Evolutionary conservation across 1,140 invertebrate genomes (phyloP).

Genomic region (Micrasema minimum): DNA sequence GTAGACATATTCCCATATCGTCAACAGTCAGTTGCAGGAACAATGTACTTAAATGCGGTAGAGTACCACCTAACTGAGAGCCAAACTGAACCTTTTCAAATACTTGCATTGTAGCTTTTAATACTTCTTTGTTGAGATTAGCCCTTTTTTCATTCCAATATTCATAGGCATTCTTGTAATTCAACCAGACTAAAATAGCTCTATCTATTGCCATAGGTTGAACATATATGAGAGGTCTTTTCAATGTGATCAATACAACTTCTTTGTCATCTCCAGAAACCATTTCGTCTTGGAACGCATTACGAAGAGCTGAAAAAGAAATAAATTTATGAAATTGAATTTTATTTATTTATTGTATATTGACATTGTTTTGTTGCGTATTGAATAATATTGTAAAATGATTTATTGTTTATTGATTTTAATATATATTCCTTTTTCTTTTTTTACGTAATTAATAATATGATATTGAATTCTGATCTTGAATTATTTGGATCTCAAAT

Average conservation of each 20-base stretch:
- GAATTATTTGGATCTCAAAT: too few relatives aligned
- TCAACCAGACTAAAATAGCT: constrained; percentile 96
- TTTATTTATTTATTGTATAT: too few relatives aligned
- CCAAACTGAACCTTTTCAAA: constrained; percentile 78
- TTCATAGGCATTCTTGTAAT: constrained; percentile 98
- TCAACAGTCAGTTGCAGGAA: constrained; percentile 95
- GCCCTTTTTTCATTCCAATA: constrained; percentile 97
- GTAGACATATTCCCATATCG: constrained; percentile 96
- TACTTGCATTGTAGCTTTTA: constrained; percentile 83
- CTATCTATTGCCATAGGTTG: constrained; percentile 96
- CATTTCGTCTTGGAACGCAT: constrained; percentile 92
- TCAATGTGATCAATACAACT: constrained; percentile 91
- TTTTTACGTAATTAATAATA: too few relatives aligned
- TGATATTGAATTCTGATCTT: too few relatives aligned
- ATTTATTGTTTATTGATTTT: too few relatives aligned
- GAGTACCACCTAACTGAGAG: constrained; percentile 70
- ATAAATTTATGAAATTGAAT: not conserved
- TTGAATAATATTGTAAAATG: too few relatives aligned
- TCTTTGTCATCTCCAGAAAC: constrained; percentile 91
- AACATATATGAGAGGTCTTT: constrained; percentile 91
- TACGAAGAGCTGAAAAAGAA: constrained; percentile 69
- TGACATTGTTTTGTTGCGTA: too few relatives aligned
- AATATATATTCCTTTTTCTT: too few relatives aligned
- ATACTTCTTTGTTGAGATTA: constrained; percentile 86
- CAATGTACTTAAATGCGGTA: constrained; percentile 85